These are phyloP conservation scores for Hyalella azteca DNA, from an alignment of 2,888 invertebrate genomes.

Conservation along the genomic window DNA sequence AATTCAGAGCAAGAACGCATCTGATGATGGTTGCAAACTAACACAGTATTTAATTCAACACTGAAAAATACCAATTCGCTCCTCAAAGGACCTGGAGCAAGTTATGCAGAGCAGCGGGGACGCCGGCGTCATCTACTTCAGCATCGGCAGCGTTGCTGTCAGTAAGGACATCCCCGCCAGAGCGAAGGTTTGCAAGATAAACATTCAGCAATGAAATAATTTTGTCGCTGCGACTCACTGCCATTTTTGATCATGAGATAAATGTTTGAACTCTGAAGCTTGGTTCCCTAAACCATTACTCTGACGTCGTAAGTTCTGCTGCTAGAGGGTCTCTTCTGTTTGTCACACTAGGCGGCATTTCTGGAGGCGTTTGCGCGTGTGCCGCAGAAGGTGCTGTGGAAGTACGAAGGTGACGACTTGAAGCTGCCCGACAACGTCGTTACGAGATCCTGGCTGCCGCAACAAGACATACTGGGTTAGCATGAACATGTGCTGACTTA, in stretches of 20 bases:
- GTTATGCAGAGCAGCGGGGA: constrained; percentile 61
- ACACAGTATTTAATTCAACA: too few relatives aligned
- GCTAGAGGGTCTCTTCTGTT: too few relatives aligned
- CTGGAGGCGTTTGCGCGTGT: neutral
- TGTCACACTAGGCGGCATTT: neutral
- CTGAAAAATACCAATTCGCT: too few relatives aligned
- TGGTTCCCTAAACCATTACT: too few relatives aligned
- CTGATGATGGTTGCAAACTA: too few relatives aligned
- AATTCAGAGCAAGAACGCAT: too few relatives aligned
- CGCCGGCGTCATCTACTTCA: constrained; percentile 63
- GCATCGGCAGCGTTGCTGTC: constrained; percentile 61
- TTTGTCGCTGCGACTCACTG: too few relatives aligned
- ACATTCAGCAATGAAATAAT: too few relatives aligned
- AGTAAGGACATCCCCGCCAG: constrained; percentile 19
- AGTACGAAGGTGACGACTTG: neutral
- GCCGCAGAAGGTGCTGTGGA: neutral
- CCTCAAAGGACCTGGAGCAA: constrained; percentile 61
- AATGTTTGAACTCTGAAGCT: too few relatives aligned
- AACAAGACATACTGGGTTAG: constrained; percentile 50
- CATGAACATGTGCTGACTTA: neutral
- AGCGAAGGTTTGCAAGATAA: constrained; percentile 26
- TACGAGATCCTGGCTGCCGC: constrained; percentile 42
- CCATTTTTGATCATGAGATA: too few relatives aligned
- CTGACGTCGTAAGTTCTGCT: too few relatives aligned
- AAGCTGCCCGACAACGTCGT: constrained; percentile 41